Evolutionary conservation across 2,888 invertebrate genomes (phyloP).

Genomic region (Pyralis farinalis): DNA sequence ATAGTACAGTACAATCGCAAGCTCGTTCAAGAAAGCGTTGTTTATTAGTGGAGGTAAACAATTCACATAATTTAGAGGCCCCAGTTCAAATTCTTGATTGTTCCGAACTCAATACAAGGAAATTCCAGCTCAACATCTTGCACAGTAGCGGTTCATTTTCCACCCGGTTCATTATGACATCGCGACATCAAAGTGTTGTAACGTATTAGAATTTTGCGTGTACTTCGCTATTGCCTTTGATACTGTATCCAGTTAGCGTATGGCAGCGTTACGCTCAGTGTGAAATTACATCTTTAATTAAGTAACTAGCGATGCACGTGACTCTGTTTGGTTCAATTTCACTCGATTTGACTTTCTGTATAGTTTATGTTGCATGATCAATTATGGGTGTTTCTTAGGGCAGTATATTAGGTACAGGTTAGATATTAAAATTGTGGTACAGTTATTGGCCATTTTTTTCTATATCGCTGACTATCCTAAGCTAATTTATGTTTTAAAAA

Average conservation of each 20-base stretch:
- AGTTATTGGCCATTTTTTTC: too few relatives aligned
- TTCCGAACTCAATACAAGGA: constrained; percentile 6
- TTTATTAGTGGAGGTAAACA: constrained; percentile 2
- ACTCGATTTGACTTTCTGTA: not conserved
- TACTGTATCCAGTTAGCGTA: constrained; percentile 3
- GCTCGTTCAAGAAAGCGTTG: too few relatives aligned
- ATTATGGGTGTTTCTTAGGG: not conserved
- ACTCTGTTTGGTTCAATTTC: not conserved
- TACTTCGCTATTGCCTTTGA: constrained; percentile 7
- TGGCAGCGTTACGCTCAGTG: constrained; percentile 1
- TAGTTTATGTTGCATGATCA: not conserved
- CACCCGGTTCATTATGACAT: constrained; percentile 14
- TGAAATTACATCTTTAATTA: constrained; percentile 11
- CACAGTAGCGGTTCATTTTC: constrained; percentile 11
- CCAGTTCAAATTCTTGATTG: constrained; percentile 11
- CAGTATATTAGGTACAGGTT: not conserved
- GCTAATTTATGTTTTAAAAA: too few relatives aligned
- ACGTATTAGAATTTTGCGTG: constrained; percentile 1
- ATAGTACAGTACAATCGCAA: too few relatives aligned
- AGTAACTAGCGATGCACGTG: constrained; percentile 5
- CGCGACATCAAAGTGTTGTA: constrained; percentile 13
- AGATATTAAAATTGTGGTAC: too few relatives aligned
- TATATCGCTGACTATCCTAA: too few relatives aligned
- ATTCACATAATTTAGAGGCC: constrained; percentile 13
- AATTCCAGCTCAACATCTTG: constrained; percentile 10